A percentile compares a stretch with the other conserved stretches of the same genome.
These are phyloP conservation scores for Apamea crenata DNA, from an alignment of 2,888 invertebrate species.

Conservation along the genomic window DNA sequence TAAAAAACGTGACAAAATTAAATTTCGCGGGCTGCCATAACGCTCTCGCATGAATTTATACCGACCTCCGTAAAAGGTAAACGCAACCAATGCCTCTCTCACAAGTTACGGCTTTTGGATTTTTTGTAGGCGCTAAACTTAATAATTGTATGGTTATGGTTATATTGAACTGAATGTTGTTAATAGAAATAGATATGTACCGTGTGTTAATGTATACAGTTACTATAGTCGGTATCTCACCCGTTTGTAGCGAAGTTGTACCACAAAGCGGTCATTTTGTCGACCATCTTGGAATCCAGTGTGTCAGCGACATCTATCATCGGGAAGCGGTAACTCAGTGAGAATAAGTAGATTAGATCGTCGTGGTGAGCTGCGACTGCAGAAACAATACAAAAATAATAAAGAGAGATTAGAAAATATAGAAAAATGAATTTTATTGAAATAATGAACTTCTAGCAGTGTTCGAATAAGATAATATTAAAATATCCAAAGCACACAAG, in stretches of 20 bases:
- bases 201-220: neutral
- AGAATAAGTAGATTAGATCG: slow-evolving; percentile 88
- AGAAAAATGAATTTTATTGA: neutral
- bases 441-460: neutral
- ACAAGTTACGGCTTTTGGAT: neutral
- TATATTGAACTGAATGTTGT: neutral
- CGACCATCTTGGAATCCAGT: slow-evolving; percentile 83
- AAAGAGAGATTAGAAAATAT: neutral
- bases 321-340: slow-evolving; percentile 81
- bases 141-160: neutral
- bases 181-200: neutral
- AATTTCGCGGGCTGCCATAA: neutral
- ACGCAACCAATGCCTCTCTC: neutral
- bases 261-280: slow-evolving; percentile 84
- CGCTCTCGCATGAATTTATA: neutral
- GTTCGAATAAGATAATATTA: neutral
- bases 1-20: neutral
- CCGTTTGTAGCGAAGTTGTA: slow-evolving; percentile 88
- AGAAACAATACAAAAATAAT: neutral
- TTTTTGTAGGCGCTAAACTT: slow-evolving; percentile 1
- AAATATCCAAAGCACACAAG: neutral
- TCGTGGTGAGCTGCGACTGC: slow-evolving; percentile 86
- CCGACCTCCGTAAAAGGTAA: neutral
- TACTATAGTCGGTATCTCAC: slow-evolving; percentile 66
- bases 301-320: slow-evolving; percentile 75